A percentile compares a stretch with the other conserved stretches of the same genome.
Conservation (phyloP, 1,140 invertebrate species). For the Melipona quadrifasciata region DNA sequence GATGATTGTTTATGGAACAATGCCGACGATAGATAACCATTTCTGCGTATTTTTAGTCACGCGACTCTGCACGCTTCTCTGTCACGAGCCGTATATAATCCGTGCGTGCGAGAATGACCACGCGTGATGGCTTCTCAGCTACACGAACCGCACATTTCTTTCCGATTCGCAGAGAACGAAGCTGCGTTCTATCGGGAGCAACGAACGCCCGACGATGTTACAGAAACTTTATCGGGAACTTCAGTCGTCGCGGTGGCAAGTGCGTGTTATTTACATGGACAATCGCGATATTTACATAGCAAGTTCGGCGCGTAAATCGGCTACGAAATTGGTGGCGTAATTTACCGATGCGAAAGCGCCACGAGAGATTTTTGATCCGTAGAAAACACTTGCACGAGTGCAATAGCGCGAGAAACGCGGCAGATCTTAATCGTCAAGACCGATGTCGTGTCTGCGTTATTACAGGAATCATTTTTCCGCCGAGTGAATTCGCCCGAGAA, state of each 20-base stretch:
- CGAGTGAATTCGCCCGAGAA: neutral
- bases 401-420: neutral
- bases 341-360: constrained; percentile 6
- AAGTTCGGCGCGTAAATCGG: constrained; percentile 1
- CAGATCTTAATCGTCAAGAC: constrained; percentile 15
- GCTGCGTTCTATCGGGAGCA: neutral
- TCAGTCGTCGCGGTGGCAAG: neutral
- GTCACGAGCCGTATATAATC: neutral
- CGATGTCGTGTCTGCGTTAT: neutral
- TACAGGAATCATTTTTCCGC: neutral
- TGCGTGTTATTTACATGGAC: neutral
- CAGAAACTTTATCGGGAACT: neutral
- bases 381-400: neutral
- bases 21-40: constrained; percentile 65
- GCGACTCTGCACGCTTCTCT: constrained; percentile 2
- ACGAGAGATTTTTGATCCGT: neutral
- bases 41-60: constrained; percentile 46
- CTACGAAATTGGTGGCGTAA: constrained; percentile 27
- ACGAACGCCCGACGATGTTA: neutral
- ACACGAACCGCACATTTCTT: constrained; percentile 68
- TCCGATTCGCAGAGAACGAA: constrained; percentile 39
- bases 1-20: constrained; percentile 68
- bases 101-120: constrained; percentile 36
- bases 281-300: constrained; percentile 11
- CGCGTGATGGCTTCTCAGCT: constrained; percentile 67